A percentile compares a stretch with the other conserved stretches of the same genome.
These are phyloP conservation scores for Platycheirus rosarum DNA, from an alignment of 2,888 invertebrate genomes.

Conservation along the genomic window DNA sequence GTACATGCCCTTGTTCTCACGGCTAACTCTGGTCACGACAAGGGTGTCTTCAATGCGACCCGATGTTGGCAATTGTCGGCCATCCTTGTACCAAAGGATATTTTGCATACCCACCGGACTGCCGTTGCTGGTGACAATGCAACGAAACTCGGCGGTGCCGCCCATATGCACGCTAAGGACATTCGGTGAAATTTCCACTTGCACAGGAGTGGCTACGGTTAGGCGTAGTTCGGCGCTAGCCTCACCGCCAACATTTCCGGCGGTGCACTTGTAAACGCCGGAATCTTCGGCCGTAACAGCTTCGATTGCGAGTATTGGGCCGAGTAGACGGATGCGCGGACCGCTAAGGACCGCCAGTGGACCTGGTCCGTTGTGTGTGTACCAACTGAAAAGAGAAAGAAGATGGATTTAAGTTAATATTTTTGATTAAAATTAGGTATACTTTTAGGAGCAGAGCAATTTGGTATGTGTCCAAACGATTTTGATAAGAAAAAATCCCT, in stretches of 20 bases:
- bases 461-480: no score
- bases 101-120: constrained; percentile 84
- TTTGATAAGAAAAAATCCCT: no score
- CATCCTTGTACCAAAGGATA: constrained; percentile 87
- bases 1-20: constrained; percentile 90
- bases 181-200: constrained; percentile 87
- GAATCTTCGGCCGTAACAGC: constrained; percentile 88
- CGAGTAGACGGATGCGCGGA: constrained; percentile 86
- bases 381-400: constrained; percentile 85
- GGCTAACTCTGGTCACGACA: constrained; percentile 86
- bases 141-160: constrained; percentile 88
- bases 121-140: constrained; percentile 85
- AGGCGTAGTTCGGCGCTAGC: constrained; percentile 87
- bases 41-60: constrained; percentile 86
- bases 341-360: constrained; percentile 86
- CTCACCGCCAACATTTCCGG: constrained; percentile 88
- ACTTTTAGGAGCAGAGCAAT: no score
- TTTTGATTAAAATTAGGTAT: no score
- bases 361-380: constrained; percentile 86
- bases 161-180: constrained; percentile 89
- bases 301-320: constrained; percentile 88
- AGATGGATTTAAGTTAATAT: not conserved
- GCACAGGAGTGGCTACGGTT: constrained; percentile 86
- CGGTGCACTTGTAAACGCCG: constrained; percentile 87
- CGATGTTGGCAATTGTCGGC: constrained; percentile 86